These are phyloP conservation scores for Crenuchus spilurus DNA, from an alignment of 2,797 vertebrate species.

Conservation along the genomic window DNA sequence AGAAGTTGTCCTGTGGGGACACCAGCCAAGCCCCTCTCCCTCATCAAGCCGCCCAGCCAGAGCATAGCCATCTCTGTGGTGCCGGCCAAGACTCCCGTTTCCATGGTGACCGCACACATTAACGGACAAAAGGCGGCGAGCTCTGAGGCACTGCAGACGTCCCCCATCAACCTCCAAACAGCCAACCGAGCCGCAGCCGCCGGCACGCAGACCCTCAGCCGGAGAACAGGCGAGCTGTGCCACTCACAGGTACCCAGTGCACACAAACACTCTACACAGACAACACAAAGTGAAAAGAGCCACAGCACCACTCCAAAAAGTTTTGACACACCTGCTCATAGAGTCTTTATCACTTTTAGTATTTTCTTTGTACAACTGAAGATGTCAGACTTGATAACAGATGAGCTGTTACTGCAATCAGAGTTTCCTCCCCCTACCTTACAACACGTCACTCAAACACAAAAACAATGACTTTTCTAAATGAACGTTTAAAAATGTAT, in stretches of 20 bases:
- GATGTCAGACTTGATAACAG: too few relatives aligned
- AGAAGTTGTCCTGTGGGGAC: constrained; percentile 81
- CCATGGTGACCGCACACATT: constrained; percentile 87
- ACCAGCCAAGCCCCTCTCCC: constrained; percentile 77
- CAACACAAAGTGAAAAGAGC: not conserved
- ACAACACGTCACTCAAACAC: too few relatives aligned
- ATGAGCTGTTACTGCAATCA: too few relatives aligned
- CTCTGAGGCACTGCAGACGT: constrained; percentile 76
- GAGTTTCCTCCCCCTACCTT: too few relatives aligned
- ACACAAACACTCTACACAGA: not conserved
- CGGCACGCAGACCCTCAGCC: constrained; percentile 64
- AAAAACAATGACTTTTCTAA: too few relatives aligned
- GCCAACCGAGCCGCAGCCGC: constrained; percentile 60
- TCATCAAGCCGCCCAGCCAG: constrained; percentile 77
- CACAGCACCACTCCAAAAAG: not conserved
- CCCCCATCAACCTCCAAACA: constrained; percentile 81
- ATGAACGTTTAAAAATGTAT: too few relatives aligned
- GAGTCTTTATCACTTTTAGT: too few relatives aligned
- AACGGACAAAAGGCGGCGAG: constrained; percentile 80
- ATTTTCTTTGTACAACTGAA: too few relatives aligned
- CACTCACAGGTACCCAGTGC: constrained; percentile 22
- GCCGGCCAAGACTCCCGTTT: constrained; percentile 81
- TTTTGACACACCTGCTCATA: too few relatives aligned
- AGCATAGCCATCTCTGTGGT: constrained; percentile 80
- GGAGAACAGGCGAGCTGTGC: constrained; percentile 60